These are phyloP conservation scores for Heloderma charlesbogerti DNA, from an alignment of 2,113 vertebrate species.

Conservation along the genomic window DNA sequence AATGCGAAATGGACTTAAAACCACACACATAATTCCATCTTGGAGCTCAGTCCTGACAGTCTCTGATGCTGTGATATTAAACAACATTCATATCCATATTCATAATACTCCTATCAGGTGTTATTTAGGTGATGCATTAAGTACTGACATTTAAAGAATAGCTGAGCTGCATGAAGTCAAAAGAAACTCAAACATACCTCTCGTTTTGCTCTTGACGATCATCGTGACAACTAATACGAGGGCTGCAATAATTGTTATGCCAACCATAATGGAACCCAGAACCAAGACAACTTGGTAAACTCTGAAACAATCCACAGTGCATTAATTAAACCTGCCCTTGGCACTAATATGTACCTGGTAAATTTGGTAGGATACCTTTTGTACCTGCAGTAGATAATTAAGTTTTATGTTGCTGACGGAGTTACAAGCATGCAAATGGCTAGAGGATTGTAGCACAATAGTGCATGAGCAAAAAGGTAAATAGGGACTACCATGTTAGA, in stretches of 20 bases:
- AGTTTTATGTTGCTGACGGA: not conserved
- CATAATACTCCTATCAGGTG: not conserved
- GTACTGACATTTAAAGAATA: not conserved
- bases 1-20: not conserved
- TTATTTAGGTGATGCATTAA: not conserved
- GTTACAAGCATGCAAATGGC: not conserved
- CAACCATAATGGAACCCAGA: constrained; percentile 6
- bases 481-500: not conserved
- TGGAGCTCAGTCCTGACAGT: not conserved
- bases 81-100: not conserved
- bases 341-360: not conserved
- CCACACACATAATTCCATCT: not conserved
- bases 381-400: not conserved
- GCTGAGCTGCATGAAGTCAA: not conserved
- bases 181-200: constrained; percentile 8
- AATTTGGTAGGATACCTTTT: not conserved
- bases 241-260: not conserved
- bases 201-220: not conserved
- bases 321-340: constrained; percentile 9
- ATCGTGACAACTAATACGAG: not conserved
- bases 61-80: not conserved
- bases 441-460: not conserved
- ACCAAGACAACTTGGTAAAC: constrained; percentile 16
- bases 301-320: constrained; percentile 23
- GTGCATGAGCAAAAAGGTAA: not conserved